Conservation (phyloP, 37 sponge, comb jelly and placozoan genomes). For the Sycon ciliatum region DNA sequence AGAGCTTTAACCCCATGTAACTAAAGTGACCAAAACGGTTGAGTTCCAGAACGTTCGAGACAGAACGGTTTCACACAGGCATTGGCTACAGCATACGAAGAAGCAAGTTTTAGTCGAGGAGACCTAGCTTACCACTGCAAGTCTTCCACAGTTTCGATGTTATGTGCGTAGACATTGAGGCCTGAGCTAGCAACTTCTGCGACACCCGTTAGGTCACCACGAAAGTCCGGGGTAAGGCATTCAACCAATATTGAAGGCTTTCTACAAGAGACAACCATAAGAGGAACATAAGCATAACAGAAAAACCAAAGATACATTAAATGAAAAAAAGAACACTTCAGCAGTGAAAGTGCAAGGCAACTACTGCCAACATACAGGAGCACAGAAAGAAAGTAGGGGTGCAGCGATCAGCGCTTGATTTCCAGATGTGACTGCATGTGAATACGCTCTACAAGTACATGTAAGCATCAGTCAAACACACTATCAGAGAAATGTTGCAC, state of each 20-base stretch:
- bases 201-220: slow-evolving; percentile 64
- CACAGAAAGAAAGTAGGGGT: too few relatives aligned
- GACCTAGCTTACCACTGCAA: slow-evolving; percentile 62
- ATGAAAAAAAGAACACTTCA: background rate
- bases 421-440: too few relatives aligned
- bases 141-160: slow-evolving; percentile 85
- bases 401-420: too few relatives aligned
- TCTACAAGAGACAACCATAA: slow-evolving; percentile 26
- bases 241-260: slow-evolving; percentile 71
- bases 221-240: slow-evolving; percentile 89
- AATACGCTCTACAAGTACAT: too few relatives aligned
- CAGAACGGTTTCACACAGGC: too few relatives aligned
- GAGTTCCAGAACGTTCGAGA: too few relatives aligned
- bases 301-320: background rate
- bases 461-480: too few relatives aligned
- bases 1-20: background rate
- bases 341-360: background rate
- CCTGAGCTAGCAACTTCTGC: slow-evolving; percentile 66
- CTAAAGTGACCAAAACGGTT: too few relatives aligned
- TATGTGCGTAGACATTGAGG: slow-evolving; percentile 96
- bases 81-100: background rate
- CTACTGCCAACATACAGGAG: too few relatives aligned
- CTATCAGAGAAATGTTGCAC: too few relatives aligned
- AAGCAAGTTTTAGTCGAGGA: background rate
- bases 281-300: background rate